phyloP scores from a whole-genome alignment of 2,797 vertebrate genomes.

The Graptemys geographica region DNA sequence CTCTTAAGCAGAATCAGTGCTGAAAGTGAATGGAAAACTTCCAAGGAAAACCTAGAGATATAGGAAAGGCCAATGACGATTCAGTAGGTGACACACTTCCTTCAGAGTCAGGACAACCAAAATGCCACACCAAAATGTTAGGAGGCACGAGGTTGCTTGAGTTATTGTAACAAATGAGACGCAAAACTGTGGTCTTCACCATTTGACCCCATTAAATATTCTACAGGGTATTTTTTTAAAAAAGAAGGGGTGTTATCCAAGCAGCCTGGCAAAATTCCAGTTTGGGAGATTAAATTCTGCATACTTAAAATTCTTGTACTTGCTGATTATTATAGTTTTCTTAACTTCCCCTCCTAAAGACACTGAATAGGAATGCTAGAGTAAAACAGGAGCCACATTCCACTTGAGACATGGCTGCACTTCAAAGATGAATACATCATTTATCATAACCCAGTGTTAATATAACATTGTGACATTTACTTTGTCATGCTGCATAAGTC shows the following conservation, averaged over 20 bases:
- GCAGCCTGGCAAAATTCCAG: neutral
- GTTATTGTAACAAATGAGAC: neutral
- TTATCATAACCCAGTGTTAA: neutral
- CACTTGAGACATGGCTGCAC: neutral
- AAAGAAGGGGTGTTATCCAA: neutral
- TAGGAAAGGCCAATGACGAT: neutral
- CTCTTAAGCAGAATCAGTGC: neutral
- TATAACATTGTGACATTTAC: slow-evolving; percentile 7
- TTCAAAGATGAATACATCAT: slow-evolving; percentile 7
- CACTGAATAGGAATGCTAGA: neutral
- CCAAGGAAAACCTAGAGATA: neutral
- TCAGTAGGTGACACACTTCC: neutral
- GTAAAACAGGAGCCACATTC: neutral
- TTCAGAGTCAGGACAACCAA: neutral
- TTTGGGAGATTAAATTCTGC: neutral
- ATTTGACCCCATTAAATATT: neutral
- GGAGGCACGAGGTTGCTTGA: fast-evolving
- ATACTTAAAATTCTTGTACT: slow-evolving; percentile 2
- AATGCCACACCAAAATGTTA: neutral
- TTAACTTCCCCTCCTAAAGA: neutral
- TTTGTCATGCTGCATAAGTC: neutral
- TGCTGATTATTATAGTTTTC: neutral
- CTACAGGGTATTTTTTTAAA: neutral
- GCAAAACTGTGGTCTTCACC: neutral
- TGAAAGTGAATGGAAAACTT: neutral